Evolutionary conservation across 92 coral and sea anemone genomes (phyloP), one percentile per base, ranked within the genome.

Genomic region (Phenganax marumi): DNA sequence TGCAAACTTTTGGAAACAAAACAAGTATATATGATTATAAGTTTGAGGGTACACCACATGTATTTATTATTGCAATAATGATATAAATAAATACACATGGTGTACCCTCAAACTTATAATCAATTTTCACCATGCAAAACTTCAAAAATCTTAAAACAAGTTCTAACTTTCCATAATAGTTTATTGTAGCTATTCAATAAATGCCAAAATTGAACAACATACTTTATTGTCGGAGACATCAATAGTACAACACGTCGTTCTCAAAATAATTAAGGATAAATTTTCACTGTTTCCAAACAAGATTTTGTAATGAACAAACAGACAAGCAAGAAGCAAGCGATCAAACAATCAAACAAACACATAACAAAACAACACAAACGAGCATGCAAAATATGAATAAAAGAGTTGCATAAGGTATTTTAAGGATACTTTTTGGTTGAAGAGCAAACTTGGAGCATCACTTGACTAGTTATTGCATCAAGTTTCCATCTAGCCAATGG

Each of bases 381-480:
- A 8, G 23, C 14, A 51, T 21, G 33, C 12, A 46, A 53, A 10
- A 83, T 49, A 81, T 16, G 4, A 11, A 71, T 33, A 21, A 7
- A 47, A 60, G 3, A 16, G 21, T 12, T 14, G 13, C 3, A 13
- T 18, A 6, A 62, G n/a, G 21, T 24, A 25, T 7, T 53, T 77
- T 16, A 69, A 72, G 70, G 89, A 91, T 95, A 95, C 97, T 91
- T 95, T 81, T 95, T 95, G 55, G 97, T 95, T 78, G 89, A 72
- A 26, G 98, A 92, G 66, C 98, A 95, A 60, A 95, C 91, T 69
- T 92, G 97, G 48, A 95, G 84, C 12, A 95, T 21, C 55, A 95
- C 84, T 87, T 93, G 71, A 78, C 47, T 61, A 1, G 25, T n/a
- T 8, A 0, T 62, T 54, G 54, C 18, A 54, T 57, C 81, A 54